phyloP scores from a whole-genome alignment of 2,888 invertebrate species.

The Tineola bisselliella region DNA sequence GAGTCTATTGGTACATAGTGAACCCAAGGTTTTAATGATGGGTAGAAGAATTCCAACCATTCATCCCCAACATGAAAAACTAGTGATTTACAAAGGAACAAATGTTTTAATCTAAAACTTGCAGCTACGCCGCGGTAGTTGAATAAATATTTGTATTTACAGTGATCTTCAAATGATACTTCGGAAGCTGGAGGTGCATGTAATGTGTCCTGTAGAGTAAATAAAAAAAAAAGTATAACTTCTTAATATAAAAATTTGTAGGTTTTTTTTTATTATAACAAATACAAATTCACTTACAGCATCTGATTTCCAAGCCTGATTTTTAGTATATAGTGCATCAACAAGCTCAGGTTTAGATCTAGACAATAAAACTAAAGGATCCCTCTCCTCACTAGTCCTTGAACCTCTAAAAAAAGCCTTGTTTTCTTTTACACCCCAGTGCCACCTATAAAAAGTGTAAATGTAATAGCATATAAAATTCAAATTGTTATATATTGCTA shows the following conservation, averaged over 20 bases:
- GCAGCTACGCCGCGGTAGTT: conserved; percentile 98
- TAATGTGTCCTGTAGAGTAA: conserved; percentile 79
- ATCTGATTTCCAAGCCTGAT: conserved; percentile 97
- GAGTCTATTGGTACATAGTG: conserved; percentile 89
- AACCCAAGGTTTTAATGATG: conserved; percentile 90
- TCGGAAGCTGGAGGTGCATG: conserved; percentile 84
- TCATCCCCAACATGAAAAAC: conserved; percentile 95
- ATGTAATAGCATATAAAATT: no score
- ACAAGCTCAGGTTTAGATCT: conserved; percentile 78
- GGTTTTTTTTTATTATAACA: neutral
- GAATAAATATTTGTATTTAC: conserved; percentile 92
- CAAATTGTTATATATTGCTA: no score
- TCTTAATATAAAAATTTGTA: neutral
- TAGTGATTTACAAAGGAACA: conserved; percentile 90
- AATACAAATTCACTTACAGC: conserved; percentile 58
- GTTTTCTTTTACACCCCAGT: conserved; percentile 80
- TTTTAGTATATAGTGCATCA: conserved; percentile 96
- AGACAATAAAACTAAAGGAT: conserved; percentile 85
- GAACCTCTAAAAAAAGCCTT: conserved; percentile 93
- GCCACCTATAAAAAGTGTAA: conserved; percentile 48
- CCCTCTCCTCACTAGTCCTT: conserved; percentile 90
- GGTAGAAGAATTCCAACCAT: conserved; percentile 96
- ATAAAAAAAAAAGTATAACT: neutral
- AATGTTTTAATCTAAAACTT: conserved; percentile 95
- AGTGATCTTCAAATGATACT: conserved; percentile 90